Base-by-base conservation (phyloP, 2,797 vertebrate genomes). In the Masticophis lateralis region DNA sequence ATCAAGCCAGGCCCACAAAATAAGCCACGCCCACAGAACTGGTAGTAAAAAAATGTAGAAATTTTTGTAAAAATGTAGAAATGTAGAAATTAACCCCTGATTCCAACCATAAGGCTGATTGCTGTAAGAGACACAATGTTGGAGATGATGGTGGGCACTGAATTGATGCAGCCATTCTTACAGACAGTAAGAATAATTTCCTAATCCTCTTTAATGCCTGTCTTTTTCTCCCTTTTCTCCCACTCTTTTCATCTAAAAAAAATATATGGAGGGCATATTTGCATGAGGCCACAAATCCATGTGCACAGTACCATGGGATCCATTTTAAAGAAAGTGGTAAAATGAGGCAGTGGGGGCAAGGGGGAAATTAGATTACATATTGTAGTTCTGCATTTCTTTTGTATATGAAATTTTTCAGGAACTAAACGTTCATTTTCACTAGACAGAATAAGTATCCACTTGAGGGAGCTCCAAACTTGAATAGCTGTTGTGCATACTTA, bases 401-500 rank as follows among this genome's bases (percentile, higher is more conserved):
- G 74, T 47, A 47, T 83, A 25, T 22, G 18, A 43, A 9, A 37
- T 74, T 74, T 79, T 83, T 47, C 20, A 5, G 37, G 74, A 47
- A 83, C 47, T 63, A 56, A 56, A 56, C 6, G 10, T 56, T 37
- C 22, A n/a, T 20, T 79, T 90, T 79, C 61, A 83, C 57, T 63
- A 61, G 87, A 55, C 37, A 14, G 61, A 90, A 63, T 9, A 91
- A 86, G 56, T 74, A 10, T 94, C 98, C 98, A 94, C 97, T 91
- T 69, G 98, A 97, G 97, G 98, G 98, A 92, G 97, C 97, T 97
- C 96, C 90, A 96, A 95, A 94, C 96, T 96, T 95, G 95, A 92
- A 53, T 56, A 91, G 87, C 25, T n/a, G 88, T n/a, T 22, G 51
- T 83, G 91, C 11, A 28, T 91, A 91, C 91, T 5, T 74, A 89